Percentiles rank a stretch among this genome's conserved stretches.
Conservation (phyloP, 2,888 invertebrate genomes). For the Ectemnius lituratus region DNA sequence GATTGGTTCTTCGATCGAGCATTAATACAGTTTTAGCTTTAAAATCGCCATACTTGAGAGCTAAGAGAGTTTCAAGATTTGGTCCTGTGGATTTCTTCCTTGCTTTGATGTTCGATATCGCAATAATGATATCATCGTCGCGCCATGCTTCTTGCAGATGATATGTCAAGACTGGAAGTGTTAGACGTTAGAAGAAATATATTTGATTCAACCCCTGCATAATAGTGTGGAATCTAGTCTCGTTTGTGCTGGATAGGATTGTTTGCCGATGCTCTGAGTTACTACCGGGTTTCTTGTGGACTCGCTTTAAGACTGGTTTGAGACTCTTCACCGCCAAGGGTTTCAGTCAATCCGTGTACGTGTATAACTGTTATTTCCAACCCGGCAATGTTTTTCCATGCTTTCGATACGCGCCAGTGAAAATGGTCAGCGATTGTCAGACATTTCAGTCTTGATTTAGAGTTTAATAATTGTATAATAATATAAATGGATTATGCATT, state of each 20-base stretch:
- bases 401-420: no score
- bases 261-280: constrained; percentile 17
- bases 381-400: not conserved
- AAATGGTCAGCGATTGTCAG: no score
- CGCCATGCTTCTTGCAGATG: constrained; percentile 79
- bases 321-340: constrained; percentile 34
- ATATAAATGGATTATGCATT: no score
- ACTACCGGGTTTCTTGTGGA: constrained; percentile 67
- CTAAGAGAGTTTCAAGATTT: constrained; percentile 79
- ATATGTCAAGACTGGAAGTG: constrained; percentile 77
- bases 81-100: constrained; percentile 77
- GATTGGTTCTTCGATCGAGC: constrained; percentile 80
- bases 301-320: constrained; percentile 62
- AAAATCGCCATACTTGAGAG: constrained; percentile 80
- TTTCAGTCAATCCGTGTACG: not conserved
- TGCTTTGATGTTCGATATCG: constrained; percentile 79
- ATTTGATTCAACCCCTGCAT: no score
- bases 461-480: no score
- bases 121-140: constrained; percentile 80
- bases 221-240: no score
- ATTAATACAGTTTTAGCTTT: constrained; percentile 80
- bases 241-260: no score
- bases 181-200: not conserved
- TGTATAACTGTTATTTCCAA: not conserved
- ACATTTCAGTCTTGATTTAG: no score